A percentile compares a stretch with the other conserved stretches of the same genome.
Conservation (phyloP, 2,797 vertebrate species). For the Acipenser oxyrinchus region DNA sequence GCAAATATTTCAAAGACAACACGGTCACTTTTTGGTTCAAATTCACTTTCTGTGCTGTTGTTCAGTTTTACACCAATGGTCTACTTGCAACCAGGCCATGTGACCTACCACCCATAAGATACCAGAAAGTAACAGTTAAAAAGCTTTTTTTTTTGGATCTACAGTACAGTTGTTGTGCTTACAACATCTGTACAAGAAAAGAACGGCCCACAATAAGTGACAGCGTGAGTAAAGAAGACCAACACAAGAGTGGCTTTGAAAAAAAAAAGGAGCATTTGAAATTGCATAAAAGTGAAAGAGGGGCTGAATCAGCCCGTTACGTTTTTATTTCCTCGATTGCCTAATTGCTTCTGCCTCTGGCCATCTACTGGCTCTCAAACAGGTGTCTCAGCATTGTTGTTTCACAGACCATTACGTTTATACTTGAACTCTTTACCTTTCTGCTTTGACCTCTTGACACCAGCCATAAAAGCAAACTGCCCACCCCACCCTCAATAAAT, state of each 20-base stretch:
- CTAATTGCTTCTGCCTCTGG: not conserved
- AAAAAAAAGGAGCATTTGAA: no score
- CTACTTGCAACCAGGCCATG: no score
- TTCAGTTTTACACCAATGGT: no score
- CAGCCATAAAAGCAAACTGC: constrained; percentile 54
- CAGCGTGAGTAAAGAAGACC: not conserved
- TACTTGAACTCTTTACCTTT: constrained; percentile 66
- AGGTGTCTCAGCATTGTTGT: constrained; percentile 48
- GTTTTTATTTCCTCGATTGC: not conserved
- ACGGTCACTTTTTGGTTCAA: no score
- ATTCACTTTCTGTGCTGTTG: no score
- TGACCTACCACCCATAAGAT: no score
- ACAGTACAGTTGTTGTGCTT: no score
- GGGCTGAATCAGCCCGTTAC: no score
- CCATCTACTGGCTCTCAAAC: constrained; percentile 26
- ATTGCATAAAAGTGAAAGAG: no score
- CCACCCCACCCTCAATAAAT: constrained; percentile 59
- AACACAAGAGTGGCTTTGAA: not conserved
- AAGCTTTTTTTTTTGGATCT: no score
- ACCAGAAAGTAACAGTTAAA: no score
- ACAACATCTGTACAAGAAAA: not conserved
- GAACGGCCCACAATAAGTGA: not conserved
- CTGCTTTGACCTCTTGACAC: constrained; percentile 55
- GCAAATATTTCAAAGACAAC: no score
- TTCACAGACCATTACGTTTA: constrained; percentile 65